phyloP scores from a whole-genome alignment of 2,113 vertebrate species.

The Heterocephalus glaber region DNA sequence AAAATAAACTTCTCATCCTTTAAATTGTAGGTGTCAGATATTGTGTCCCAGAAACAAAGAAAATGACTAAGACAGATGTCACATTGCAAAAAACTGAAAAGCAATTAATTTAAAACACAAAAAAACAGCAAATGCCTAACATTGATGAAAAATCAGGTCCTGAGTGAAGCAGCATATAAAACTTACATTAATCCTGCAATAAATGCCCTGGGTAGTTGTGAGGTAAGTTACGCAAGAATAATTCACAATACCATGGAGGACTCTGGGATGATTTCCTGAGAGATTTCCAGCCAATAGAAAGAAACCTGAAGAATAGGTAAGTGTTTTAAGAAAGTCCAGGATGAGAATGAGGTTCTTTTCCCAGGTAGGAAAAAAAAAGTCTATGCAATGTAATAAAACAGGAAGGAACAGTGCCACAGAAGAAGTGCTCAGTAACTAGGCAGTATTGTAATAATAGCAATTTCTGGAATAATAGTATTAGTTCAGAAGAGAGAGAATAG shows the following conservation, averaged over 20 bases:
- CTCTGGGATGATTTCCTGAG: background rate
- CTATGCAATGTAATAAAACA: background rate
- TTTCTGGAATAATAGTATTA: background rate
- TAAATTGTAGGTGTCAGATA: background rate
- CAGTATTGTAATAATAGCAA: background rate
- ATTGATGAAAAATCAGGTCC: background rate
- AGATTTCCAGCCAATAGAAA: background rate
- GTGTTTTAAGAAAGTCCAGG: background rate
- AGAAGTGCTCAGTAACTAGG: background rate
- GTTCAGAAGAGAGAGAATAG: background rate
- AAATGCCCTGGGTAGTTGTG: background rate
- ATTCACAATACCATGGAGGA: fast-evolving
- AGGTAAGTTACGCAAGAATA: background rate
- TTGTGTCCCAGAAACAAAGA: background rate
- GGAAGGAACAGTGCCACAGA: background rate
- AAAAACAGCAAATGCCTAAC: background rate
- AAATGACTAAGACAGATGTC: background rate
- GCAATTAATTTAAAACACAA: background rate
- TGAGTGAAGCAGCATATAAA: background rate
- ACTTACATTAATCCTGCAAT: background rate
- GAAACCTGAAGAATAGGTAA: background rate
- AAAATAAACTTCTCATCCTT: background rate
- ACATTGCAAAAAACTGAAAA: background rate
- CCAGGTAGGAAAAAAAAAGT: background rate
- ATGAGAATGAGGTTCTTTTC: background rate